Evolutionary conservation across 2,888 invertebrate genomes (phyloP).

Genomic region (Parthenolecanium corni): DNA sequence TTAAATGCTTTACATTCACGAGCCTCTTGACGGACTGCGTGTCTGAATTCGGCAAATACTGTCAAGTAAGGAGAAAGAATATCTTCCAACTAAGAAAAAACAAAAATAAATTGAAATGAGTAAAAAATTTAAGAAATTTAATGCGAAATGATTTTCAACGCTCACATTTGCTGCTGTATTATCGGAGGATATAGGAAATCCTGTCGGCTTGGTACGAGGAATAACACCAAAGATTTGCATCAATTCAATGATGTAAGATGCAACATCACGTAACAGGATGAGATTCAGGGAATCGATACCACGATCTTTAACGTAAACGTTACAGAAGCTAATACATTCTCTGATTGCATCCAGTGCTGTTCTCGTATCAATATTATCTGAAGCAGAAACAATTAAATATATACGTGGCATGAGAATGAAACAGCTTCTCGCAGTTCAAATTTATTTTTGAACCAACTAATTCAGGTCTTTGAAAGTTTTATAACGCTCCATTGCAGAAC

Average conservation of each 20-base stretch:
- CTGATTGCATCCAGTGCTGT: conserved; percentile 70
- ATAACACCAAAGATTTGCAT: conserved; percentile 67
- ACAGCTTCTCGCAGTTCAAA: no score
- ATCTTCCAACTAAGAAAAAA: conserved; percentile 49
- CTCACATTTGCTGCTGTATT: conserved; percentile 8
- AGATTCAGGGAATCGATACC: conserved; percentile 47
- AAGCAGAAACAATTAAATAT: conserved; percentile 31
- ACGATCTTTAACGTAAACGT: conserved; percentile 66
- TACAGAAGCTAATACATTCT: conserved; percentile 72
- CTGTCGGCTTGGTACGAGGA: conserved; percentile 52
- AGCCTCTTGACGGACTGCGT: conserved; percentile 59
- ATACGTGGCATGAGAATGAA: conserved; percentile 11
- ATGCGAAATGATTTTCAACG: conserved; percentile 29
- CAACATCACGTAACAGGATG: conserved; percentile 62
- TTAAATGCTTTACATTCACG: conserved; percentile 49
- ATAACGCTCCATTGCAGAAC: no score
- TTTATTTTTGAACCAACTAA: no score
- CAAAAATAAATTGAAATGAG: neutral
- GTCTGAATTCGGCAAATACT: conserved; percentile 75
- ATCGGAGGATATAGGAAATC: conserved; percentile 48
- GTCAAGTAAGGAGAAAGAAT: conserved; percentile 78
- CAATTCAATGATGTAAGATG: conserved; percentile 72
- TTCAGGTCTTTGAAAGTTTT: no score
- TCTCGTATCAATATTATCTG: conserved; percentile 89
- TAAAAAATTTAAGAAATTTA: neutral